These are phyloP conservation scores for Tichodroma muraria DNA, from an alignment of 2,113 vertebrate genomes.

Conservation along the genomic window DNA sequence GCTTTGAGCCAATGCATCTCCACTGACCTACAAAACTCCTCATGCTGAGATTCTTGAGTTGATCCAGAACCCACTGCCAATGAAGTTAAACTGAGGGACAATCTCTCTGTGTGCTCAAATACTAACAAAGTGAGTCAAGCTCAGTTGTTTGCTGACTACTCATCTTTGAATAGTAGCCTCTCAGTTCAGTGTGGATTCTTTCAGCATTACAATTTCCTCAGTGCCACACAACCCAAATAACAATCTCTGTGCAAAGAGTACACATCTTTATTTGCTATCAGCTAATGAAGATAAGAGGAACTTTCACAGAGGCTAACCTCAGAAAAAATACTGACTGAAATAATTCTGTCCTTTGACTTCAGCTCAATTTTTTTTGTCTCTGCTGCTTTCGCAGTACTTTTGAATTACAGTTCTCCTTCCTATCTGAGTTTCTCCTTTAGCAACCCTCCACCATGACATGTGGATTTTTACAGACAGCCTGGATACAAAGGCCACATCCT, in stretches of 20 bases:
- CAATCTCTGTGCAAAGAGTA: background rate
- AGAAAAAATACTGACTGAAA: slow-evolving; percentile 17
- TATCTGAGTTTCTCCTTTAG: background rate
- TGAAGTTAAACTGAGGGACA: background rate
- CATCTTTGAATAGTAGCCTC: background rate
- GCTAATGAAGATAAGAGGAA: background rate
- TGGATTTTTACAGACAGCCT: background rate
- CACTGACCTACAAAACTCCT: slow-evolving; percentile 21
- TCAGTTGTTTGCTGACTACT: slow-evolving; percentile 36
- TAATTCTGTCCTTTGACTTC: background rate
- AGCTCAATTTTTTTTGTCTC: background rate
- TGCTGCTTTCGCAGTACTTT: background rate
- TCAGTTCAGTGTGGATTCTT: slow-evolving; percentile 2
- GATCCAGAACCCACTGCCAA: background rate
- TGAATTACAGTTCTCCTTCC: background rate
- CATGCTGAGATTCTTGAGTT: background rate
- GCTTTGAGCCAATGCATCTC: background rate
- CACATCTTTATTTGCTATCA: slow-evolving; percentile 4
- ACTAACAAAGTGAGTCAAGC: background rate
- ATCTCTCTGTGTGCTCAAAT: slow-evolving; percentile 33
- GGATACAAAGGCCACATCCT: background rate
- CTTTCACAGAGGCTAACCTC: background rate
- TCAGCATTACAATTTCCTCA: background rate
- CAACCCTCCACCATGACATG: accelerated
- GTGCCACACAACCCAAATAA: background rate